A percentile compares a stretch with the other conserved stretches of the same genome.
phyloP scores from a whole-genome alignment of 2,888 invertebrate genomes.

The Pyrgus malvae region DNA sequence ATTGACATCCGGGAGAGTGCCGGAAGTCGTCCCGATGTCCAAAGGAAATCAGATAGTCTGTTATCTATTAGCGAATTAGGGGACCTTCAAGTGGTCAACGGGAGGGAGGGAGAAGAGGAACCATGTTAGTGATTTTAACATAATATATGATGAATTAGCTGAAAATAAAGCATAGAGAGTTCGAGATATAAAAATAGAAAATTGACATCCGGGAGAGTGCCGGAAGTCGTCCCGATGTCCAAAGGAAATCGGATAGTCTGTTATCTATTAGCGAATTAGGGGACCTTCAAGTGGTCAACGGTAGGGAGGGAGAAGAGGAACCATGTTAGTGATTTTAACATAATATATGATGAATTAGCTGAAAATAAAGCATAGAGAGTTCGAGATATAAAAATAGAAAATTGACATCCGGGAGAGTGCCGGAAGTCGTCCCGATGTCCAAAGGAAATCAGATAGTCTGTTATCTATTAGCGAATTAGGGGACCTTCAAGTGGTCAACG shows the following conservation, averaged over 20 bases:
- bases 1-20: no score
- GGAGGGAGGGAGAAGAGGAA: no score
- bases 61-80: no score
- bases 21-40: no score
- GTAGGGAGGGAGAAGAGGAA: conserved; percentile 32
- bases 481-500: conserved; percentile 50
- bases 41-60: no score
- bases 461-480: conserved; percentile 79
- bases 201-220: conserved; percentile 48
- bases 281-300: conserved; percentile 50
- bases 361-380: background rate
- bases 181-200: conserved; percentile 9
- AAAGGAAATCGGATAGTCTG: conserved; percentile 68
- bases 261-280: conserved; percentile 79
- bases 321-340: conserved; percentile 53
- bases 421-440: conserved; percentile 69
- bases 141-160: background rate
- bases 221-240: conserved; percentile 69
- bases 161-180: background rate
- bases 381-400: conserved; percentile 9
- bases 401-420: conserved; percentile 48
- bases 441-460: conserved; percentile 68
- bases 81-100: no score
- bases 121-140: no score
- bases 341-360: conserved; percentile 34